These are phyloP conservation scores for Acanthornis magna DNA, from an alignment of 2,797 vertebrate species.

Conservation along the genomic window DNA sequence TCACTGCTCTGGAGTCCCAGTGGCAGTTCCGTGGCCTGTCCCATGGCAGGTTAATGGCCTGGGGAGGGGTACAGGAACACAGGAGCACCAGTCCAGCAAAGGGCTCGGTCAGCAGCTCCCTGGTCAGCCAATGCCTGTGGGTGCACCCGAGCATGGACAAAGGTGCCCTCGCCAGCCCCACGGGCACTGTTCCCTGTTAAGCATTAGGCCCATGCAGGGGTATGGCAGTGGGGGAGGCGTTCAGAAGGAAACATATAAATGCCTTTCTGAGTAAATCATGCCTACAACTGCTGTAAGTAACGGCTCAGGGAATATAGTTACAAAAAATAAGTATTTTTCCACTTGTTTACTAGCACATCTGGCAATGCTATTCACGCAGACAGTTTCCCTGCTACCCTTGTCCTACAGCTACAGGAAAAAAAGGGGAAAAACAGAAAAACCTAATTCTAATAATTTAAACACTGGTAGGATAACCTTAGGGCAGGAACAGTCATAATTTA, in stretches of 20 bases:
- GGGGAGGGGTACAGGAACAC: accelerated
- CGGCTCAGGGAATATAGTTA: background rate
- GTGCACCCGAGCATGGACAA: background rate
- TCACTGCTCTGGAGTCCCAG: background rate
- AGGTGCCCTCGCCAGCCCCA: background rate
- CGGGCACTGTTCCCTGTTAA: background rate
- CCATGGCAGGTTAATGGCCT: background rate
- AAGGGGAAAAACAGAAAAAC: constrained; percentile 11
- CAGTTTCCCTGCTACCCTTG: background rate
- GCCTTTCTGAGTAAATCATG: background rate
- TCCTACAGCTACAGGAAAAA: constrained; percentile 14
- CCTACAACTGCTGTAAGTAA: background rate
- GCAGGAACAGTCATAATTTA: background rate
- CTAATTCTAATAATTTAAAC: background rate
- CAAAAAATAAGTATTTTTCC: constrained; percentile 19
- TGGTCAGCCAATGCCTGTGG: background rate
- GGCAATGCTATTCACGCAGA: background rate
- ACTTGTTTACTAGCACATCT: constrained; percentile 44
- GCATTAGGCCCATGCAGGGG: background rate
- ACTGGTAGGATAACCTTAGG: constrained; percentile 3
- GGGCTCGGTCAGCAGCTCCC: background rate
- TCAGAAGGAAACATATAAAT: background rate
- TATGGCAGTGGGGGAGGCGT: background rate
- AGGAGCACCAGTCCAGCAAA: background rate
- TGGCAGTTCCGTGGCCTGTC: background rate